phyloP scores from a whole-genome alignment of 1,140 invertebrate genomes.

The Saccostrea glomerata region DNA sequence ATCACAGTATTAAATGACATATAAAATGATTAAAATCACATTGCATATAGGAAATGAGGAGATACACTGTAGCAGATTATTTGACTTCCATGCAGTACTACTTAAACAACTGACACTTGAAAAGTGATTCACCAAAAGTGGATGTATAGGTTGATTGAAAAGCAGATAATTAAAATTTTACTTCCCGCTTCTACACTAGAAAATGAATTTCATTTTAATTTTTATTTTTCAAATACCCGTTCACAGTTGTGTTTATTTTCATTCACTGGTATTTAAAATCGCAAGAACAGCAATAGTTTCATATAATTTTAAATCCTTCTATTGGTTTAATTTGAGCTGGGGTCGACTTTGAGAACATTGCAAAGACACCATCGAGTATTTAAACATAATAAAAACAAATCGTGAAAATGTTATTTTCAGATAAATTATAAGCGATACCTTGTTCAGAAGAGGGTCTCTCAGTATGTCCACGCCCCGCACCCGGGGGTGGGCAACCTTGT shows the following conservation, averaged over 20 bases:
- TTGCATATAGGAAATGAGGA: no score
- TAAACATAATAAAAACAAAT: neutral
- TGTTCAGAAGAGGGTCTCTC: constrained; percentile 73
- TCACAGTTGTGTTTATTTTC: neutral
- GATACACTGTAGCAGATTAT: no score
- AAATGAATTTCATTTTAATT: neutral
- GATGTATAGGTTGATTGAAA: no score
- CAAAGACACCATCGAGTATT: neutral
- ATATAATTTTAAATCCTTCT: neutral
- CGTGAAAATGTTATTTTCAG: neutral
- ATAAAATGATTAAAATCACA: no score
- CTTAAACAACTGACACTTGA: no score
- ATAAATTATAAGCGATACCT: constrained; percentile 60
- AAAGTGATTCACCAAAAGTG: no score
- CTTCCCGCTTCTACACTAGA: neutral
- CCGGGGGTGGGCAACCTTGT: constrained; percentile 46
- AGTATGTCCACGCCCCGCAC: constrained; percentile 73
- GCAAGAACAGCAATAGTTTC: neutral
- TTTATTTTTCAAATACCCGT: neutral
- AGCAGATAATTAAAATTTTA: neutral
- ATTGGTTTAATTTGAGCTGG: neutral
- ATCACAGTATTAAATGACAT: no score
- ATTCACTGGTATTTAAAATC: neutral
- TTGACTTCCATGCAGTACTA: no score
- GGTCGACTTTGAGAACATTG: constrained; percentile 32